Conservation (phyloP, 35 echinoderm and acorn worm genomes). For the Apostichopus parvimensis region DNA sequence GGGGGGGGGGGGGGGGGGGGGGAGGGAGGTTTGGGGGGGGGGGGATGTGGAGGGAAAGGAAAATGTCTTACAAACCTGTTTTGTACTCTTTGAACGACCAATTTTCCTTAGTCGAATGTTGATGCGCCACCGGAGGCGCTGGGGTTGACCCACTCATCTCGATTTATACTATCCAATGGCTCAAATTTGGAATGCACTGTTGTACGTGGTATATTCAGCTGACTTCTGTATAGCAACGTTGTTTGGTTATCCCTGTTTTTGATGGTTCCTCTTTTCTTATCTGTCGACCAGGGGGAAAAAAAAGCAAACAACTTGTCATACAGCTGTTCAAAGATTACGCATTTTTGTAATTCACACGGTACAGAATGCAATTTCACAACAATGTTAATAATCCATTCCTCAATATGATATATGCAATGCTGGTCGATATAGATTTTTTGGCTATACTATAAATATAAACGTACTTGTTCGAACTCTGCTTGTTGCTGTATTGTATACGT, state of each 20-base stretch:
- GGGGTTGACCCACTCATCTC: constrained; percentile 20
- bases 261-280: not conserved
- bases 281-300: not conserved
- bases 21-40: no score
- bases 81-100: constrained; percentile 6
- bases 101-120: not conserved
- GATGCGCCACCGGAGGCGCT: constrained; percentile 34
- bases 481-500: not conserved
- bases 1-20: no score
- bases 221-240: not conserved
- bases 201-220: not conserved
- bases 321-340: no score
- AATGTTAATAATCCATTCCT: no score
- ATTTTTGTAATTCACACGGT: no score
- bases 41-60: no score
- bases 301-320: not conserved
- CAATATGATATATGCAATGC: no score
- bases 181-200: not conserved
- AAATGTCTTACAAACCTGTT: not conserved
- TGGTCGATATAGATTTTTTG: no score
- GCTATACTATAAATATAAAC: no score
- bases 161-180: not conserved
- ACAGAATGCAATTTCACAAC: no score
- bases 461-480: no score
- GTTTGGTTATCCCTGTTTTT: not conserved